Conservation (phyloP, 2,113 vertebrate genomes). For the Sebastes schlegelii region DNA sequence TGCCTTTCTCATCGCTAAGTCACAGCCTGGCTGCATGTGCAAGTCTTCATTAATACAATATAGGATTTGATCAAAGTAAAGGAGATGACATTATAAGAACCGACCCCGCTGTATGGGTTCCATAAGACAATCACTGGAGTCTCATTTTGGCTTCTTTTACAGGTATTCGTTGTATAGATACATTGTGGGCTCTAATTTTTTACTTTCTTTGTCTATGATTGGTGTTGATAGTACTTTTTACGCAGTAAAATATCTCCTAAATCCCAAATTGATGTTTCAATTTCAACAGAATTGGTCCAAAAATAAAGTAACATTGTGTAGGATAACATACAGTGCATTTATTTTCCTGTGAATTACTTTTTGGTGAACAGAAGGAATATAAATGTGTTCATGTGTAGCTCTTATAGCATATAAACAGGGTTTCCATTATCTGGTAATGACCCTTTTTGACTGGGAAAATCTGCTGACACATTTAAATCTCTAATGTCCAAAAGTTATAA, state of each 20-base stretch:
- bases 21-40: constrained; percentile 19
- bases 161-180: not conserved
- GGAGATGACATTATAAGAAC: constrained; percentile 10
- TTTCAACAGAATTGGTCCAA: too few species aligned
- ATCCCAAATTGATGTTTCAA: not conserved
- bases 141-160: not conserved
- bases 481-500: too few species aligned
- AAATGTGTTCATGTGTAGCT: not conserved
- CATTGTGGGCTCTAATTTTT: not conserved
- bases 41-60: constrained; percentile 57
- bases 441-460: too few species aligned
- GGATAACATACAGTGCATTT: not conserved
- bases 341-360: not conserved
- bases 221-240: not conserved
- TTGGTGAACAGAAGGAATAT: not conserved
- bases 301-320: not conserved
- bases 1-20: constrained; percentile 50
- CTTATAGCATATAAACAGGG: not conserved
- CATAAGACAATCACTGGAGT: not conserved
- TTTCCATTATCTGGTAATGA: too few species aligned
- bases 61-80: constrained; percentile 16
- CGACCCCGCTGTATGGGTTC: not conserved
- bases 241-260: too few species aligned
- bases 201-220: not conserved
- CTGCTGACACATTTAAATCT: too few species aligned